Base-by-base conservation (phyloP, 2,113 vertebrate species). In the Macquaria australasica region DNA sequence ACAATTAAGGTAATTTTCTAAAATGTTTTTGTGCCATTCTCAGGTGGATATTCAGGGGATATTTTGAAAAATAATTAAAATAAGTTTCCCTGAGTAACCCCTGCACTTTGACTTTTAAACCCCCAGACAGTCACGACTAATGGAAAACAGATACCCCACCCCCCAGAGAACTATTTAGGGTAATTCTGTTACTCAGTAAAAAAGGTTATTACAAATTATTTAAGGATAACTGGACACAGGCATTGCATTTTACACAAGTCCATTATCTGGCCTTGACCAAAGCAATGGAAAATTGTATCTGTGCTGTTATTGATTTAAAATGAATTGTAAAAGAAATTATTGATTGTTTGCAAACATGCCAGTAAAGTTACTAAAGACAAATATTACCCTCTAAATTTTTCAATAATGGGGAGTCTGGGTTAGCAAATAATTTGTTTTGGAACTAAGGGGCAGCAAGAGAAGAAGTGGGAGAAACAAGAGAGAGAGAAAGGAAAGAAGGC, bases 291-390 rank as follows among this genome's bases (percentile, higher is more conserved):
- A 82, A 88, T 81, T 87, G 73, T 73, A 88, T 88, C 16, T 48
- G 72, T 70, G 72, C 63, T 21, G 9, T 51, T 51, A 91, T 91
- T 85, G 84, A 93, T 92, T 91, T 41, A 31, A 90, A 93, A 91
- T 88, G 71, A 89, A 84, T 72, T 80, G 67, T 73, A 77, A 85
- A 84, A 82, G 23, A 88, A 91, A 88, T 73, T 58, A 92, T 94
- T 86, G 87, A 94, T 91, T 85, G 74, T 82, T 93, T 87, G 76
- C 73, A 83, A 85, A 84, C 66, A 82, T 84, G 91, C 67, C 82
- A 84, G 91, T 93, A 91, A 89, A 76, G 62, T 64, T 83, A 77
- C 79, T 89, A 73, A 88, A 87, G 77, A 89, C 77, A 90, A 87
- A 92, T 88, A 90, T 82, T 89, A 81, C 53, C 76, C 31, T 77